Evolutionary conservation across 1,140 invertebrate species (phyloP).

Genomic region (Laupala kohalensis): DNA sequence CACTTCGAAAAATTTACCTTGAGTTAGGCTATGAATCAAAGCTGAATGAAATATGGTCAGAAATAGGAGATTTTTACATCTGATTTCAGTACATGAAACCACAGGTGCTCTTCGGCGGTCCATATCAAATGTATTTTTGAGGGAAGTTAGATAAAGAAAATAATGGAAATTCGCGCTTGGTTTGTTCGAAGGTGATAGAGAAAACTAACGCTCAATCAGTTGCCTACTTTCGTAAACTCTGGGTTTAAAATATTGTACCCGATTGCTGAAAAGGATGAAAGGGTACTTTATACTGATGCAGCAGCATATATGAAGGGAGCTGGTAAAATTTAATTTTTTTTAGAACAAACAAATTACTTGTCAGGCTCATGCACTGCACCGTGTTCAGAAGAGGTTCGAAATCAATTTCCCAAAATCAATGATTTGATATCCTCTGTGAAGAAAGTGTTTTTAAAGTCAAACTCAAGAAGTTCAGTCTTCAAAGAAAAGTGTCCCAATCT

Average conservation of each 20-base stretch:
- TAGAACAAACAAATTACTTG: background rate
- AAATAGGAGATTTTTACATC: background rate
- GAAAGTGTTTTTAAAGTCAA: constrained; percentile 22
- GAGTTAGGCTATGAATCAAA: background rate
- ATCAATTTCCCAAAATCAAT: constrained; percentile 18
- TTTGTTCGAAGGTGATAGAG: background rate
- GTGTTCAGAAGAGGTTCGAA: background rate
- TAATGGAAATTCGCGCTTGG: background rate
- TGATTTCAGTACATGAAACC: background rate
- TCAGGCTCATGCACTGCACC: background rate
- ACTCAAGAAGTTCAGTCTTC: constrained; percentile 16
- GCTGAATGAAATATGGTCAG: background rate
- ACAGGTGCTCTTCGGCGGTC: background rate
- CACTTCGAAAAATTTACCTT: background rate
- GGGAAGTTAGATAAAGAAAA: background rate
- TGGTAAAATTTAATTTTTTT: background rate
- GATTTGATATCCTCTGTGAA: constrained; percentile 19
- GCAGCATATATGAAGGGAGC: background rate
- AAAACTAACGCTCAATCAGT: background rate
- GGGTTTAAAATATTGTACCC: background rate
- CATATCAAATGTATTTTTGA: background rate
- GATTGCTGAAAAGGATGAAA: too few species aligned
- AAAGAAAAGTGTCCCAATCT: constrained; percentile 19
- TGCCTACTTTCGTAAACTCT: background rate
- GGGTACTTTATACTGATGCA: background rate